A percentile compares a stretch with the other conserved stretches of the same genome.
Evolutionary conservation across 2,888 invertebrate genomes (phyloP).

Genomic region (Byasa hedistus): DNA sequence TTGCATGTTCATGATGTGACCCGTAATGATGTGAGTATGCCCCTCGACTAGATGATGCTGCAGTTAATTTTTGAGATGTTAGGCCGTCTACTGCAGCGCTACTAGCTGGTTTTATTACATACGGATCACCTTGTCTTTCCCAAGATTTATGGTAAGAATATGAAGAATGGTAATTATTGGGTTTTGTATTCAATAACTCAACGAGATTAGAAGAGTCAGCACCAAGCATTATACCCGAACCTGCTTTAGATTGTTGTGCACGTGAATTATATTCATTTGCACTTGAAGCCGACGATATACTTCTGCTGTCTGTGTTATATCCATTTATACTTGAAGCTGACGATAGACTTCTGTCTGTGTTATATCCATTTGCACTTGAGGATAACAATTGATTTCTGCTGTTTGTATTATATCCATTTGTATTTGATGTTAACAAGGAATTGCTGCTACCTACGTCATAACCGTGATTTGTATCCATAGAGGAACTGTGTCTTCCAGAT

Average conservation of each 20-base stretch:
- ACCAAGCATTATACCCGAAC: conserved; percentile 29
- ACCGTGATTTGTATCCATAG: conserved; percentile 34
- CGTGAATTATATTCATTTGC: conserved; percentile 38
- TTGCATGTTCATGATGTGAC: conserved; percentile 48
- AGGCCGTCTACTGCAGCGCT: conserved; percentile 43
- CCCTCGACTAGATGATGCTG: conserved; percentile 44
- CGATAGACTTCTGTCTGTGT: conserved; percentile 24
- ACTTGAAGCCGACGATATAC: conserved; percentile 31
- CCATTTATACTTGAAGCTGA: conserved; percentile 2
- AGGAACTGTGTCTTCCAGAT: conserved; percentile 31
- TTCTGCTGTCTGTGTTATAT: conserved; percentile 22
- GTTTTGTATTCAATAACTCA: conserved; percentile 48
- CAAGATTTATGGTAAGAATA: conserved; percentile 76
- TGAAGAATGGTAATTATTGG: conserved; percentile 72
- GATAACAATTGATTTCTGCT: conserved; percentile 31
- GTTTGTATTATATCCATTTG: conserved; percentile 42
- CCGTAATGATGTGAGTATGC: conserved; percentile 50
- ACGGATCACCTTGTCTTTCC: conserved; percentile 76
- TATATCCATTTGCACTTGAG: conserved; percentile 6
- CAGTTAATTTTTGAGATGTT: conserved; percentile 52
- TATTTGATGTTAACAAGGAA: conserved; percentile 33
- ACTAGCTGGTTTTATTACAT: conserved; percentile 63
- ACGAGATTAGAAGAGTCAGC: conserved; percentile 43
- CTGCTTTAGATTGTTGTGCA: conserved; percentile 35
- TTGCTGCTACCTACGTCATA: conserved; percentile 38